phyloP scores from a whole-genome alignment of 2,888 invertebrate genomes.

The Thalpophila matura region DNA sequence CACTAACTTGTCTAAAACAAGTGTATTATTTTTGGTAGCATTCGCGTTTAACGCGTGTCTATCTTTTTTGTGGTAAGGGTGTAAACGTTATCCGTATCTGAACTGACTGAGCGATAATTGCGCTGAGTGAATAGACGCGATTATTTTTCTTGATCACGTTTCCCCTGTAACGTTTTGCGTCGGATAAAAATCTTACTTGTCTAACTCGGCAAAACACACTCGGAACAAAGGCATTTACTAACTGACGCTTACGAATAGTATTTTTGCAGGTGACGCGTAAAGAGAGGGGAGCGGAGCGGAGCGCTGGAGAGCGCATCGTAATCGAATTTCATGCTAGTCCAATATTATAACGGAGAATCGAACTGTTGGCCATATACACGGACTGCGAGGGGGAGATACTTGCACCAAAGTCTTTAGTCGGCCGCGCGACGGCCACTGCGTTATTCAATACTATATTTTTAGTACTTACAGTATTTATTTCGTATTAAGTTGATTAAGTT shows the following conservation, averaged over 20 bases:
- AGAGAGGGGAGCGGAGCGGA: constrained; percentile 58
- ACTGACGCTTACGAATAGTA: neutral
- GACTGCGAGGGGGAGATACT: constrained; percentile 76
- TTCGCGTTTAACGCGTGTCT: too few species aligned
- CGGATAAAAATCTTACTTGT: too few species aligned
- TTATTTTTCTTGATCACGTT: too few species aligned
- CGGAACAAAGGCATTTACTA: too few species aligned
- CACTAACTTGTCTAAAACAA: too few species aligned
- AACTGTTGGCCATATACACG: constrained; percentile 85
- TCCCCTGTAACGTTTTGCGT: too few species aligned
- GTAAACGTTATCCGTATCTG: too few species aligned
- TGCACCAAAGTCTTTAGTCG: constrained; percentile 86
- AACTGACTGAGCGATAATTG: too few species aligned
- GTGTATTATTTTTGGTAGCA: too few species aligned
- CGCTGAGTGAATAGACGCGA: too few species aligned
- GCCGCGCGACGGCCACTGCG: constrained; percentile 69
- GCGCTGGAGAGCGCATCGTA: constrained; percentile 70
- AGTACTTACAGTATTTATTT: constrained; percentile 91
- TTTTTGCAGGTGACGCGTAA: constrained; percentile 63
- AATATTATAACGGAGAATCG: constrained; percentile 86
- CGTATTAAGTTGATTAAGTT: constrained; percentile 81
- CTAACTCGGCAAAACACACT: too few species aligned
- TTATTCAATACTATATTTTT: constrained; percentile 72
- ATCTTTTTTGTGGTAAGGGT: too few species aligned
- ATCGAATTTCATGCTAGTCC: constrained; percentile 90